Percentiles rank a stretch among this genome's conserved stretches.
Conservation (phyloP, 2,888 invertebrate genomes). For the Lasioglossum pauxillum region DNA sequence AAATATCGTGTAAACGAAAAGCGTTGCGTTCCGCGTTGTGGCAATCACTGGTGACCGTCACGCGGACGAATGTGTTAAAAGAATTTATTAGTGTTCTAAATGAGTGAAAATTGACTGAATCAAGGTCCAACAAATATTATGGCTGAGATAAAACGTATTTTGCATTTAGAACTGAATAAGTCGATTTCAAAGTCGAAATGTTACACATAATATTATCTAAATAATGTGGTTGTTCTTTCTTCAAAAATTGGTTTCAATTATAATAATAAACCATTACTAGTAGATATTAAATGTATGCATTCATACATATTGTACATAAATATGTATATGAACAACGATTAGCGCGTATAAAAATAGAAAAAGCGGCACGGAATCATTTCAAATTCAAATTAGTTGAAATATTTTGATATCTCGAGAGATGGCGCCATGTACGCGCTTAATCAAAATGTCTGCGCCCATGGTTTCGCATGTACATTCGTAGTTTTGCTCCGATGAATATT, state of each 20-base stretch:
- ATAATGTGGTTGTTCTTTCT: too few species aligned
- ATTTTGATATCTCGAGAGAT: not conserved
- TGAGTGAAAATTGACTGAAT: not conserved
- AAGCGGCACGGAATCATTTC: not conserved
- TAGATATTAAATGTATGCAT: not conserved
- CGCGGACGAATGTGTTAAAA: not conserved
- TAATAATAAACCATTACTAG: not conserved
- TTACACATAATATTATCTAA: too few species aligned
- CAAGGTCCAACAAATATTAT: not conserved
- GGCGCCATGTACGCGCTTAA: not conserved
- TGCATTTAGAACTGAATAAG: too few species aligned
- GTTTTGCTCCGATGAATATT: not conserved
- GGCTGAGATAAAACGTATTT: not conserved
- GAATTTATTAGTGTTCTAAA: not conserved
- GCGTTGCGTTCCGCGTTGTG: too few species aligned
- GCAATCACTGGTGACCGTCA: too few species aligned
- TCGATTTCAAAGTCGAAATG: too few species aligned
- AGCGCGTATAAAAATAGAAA: not conserved
- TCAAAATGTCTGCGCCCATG: constrained; percentile 9
- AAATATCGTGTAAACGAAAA: too few species aligned
- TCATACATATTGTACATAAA: not conserved
- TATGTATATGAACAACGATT: not conserved
- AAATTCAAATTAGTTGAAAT: constrained; percentile 7
- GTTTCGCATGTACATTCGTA: not conserved
- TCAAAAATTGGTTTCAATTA: not conserved